These are phyloP conservation scores for Xiphorhynchus elegans DNA, from an alignment of 2,113 vertebrate genomes.

Conservation along the genomic window DNA sequence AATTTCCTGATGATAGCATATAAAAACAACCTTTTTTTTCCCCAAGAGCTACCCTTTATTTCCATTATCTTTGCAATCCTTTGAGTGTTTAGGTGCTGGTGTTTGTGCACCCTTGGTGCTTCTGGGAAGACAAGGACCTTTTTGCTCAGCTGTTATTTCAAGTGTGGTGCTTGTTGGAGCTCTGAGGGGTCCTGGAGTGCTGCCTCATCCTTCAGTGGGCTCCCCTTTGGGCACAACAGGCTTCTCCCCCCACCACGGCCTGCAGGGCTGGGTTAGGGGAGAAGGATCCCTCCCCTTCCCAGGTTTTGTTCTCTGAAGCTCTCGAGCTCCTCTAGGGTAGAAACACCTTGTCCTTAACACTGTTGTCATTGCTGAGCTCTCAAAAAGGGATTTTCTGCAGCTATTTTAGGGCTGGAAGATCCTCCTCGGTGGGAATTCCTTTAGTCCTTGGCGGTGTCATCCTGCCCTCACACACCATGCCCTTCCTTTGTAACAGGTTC, in stretches of 20 bases:
- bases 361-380: neutral
- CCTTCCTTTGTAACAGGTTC: neutral
- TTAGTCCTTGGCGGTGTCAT: neutral
- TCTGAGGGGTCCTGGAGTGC: neutral
- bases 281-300: neutral
- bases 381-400: neutral
- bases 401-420: neutral
- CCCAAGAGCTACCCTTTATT: neutral
- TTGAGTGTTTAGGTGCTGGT: neutral
- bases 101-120: neutral
- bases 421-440: neutral
- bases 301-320: neutral
- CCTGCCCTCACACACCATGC: neutral
- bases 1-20: neutral
- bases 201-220: neutral
- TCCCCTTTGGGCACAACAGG: accelerated
- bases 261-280: neutral
- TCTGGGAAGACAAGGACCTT: neutral
- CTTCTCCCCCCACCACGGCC: neutral
- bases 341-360: neutral
- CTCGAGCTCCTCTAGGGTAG: neutral
- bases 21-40: neutral
- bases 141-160: neutral
- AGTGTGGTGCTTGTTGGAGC: neutral
- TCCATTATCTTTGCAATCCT: neutral